phyloP scores from a whole-genome alignment of 2,113 vertebrate species.

The Carassius auratus region DNA sequence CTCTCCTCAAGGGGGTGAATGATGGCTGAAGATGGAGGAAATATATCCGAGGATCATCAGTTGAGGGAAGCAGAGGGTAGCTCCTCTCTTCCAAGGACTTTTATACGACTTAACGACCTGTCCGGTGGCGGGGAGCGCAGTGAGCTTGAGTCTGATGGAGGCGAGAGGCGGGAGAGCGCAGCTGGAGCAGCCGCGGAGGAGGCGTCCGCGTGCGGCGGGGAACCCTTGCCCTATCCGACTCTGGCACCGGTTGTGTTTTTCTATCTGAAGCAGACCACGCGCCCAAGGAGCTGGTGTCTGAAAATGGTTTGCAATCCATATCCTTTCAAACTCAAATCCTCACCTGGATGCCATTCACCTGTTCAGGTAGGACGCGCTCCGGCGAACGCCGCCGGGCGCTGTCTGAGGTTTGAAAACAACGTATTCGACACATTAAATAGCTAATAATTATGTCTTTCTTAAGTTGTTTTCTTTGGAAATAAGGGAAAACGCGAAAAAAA shows the following conservation, averaged over 20 bases:
- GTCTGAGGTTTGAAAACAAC: slow-evolving; percentile 8
- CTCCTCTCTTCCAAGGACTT: slow-evolving; percentile 82
- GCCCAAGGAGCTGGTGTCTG: slow-evolving; percentile 96
- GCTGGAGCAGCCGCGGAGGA: slow-evolving; percentile 74
- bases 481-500: background rate
- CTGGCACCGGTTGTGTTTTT: slow-evolving; percentile 96
- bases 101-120: slow-evolving; percentile 91
- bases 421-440: too few species aligned
- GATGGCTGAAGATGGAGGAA: slow-evolving; percentile 89
- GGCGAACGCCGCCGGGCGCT: slow-evolving; percentile 6
- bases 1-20: slow-evolving; percentile 76
- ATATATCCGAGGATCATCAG: slow-evolving; percentile 82
- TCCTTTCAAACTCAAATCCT: slow-evolving; percentile 79
- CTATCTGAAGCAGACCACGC: slow-evolving; percentile 95
- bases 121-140: slow-evolving; percentile 76
- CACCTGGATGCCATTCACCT: slow-evolving; percentile 61
- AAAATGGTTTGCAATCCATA: slow-evolving; percentile 97
- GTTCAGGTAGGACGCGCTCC: slow-evolving; percentile 71
- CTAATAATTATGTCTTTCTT: background rate
- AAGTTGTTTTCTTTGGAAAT: background rate
- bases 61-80: slow-evolving; percentile 76
- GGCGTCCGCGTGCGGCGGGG: slow-evolving; percentile 67
- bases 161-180: slow-evolving; percentile 74
- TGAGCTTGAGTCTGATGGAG: slow-evolving; percentile 65
- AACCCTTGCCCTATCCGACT: slow-evolving; percentile 88